Conservation (phyloP, 30 jellyfish, hydroid and myxozoan species). For the Mastigias papua region DNA sequence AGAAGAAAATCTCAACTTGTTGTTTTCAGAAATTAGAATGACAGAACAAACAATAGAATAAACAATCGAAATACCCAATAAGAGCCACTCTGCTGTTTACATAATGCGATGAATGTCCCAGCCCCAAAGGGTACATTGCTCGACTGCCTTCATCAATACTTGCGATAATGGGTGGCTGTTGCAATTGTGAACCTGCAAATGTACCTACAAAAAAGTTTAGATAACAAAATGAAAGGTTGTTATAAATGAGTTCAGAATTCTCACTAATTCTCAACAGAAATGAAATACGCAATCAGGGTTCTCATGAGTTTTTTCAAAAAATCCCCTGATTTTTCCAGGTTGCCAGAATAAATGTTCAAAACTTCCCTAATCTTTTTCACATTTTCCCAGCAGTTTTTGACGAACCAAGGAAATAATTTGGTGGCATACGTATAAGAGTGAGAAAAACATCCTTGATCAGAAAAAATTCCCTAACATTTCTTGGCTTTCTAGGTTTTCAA, state of each 20-base stretch:
- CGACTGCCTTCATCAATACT: constrained; percentile 70
- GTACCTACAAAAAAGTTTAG: constrained; percentile 24
- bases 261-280: too few species aligned
- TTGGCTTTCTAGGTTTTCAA: too few species aligned
- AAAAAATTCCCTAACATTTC: too few species aligned
- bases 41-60: not conserved
- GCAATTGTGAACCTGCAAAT: constrained; percentile 65
- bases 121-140: constrained; percentile 86
- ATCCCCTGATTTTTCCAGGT: too few species aligned
- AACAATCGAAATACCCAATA: constrained; percentile 64
- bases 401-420: too few species aligned
- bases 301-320: too few species aligned
- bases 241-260: too few species aligned
- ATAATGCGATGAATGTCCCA: constrained; percentile 88
- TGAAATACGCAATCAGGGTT: too few species aligned
- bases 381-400: too few species aligned
- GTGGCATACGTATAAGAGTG: too few species aligned
- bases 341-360: not conserved
- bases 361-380: not conserved
- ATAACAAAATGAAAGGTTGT: too few species aligned
- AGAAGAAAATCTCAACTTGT: not conserved
- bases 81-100: constrained; percentile 88
- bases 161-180: constrained; percentile 57
- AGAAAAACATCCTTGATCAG: too few species aligned
- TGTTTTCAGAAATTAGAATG: not conserved